phyloP scores from a whole-genome alignment of 1,140 invertebrate species.

The Metaphire vulgaris region DNA sequence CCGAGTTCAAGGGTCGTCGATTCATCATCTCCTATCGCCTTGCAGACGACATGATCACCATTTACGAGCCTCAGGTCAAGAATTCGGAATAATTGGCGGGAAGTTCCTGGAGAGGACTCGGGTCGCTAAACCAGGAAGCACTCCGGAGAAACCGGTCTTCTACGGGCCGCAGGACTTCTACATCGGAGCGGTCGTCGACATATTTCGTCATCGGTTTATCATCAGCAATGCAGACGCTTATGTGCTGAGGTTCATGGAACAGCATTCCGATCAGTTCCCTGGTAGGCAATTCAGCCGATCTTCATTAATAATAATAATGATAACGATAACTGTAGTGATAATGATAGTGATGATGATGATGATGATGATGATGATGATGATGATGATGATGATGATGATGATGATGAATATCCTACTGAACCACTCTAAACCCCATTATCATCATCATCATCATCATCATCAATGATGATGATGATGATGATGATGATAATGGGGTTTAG shows the following conservation, averaged over 20 bases:
- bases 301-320: too few species aligned
- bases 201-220: slow-evolving; percentile 50
- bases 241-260: slow-evolving; percentile 51
- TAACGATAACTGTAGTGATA: too few species aligned
- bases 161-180: slow-evolving; percentile 52
- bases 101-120: slow-evolving; percentile 52
- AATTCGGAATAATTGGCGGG: slow-evolving; percentile 53
- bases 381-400: too few species aligned
- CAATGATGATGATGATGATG: too few species aligned
- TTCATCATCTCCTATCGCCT: slow-evolving; percentile 52
- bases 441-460: too few species aligned
- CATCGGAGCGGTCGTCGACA: slow-evolving; percentile 49
- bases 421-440: too few species aligned
- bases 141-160: slow-evolving; percentile 44
- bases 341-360: too few species aligned
- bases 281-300: too few species aligned
- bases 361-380: too few species aligned
- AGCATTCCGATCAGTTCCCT: slow-evolving; percentile 12
- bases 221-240: slow-evolving; percentile 51
- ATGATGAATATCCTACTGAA: too few species aligned
- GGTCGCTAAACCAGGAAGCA: slow-evolving; percentile 46
- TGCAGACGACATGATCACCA: slow-evolving; percentile 51
- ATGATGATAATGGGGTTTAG: too few species aligned
- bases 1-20: slow-evolving; percentile 47
- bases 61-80: slow-evolving; percentile 50